A percentile compares a stretch with the other conserved stretches of the same genome.
These are phyloP conservation scores for Darevskia nairensis DNA, from an alignment of 2,797 vertebrate species.

Conservation along the genomic window DNA sequence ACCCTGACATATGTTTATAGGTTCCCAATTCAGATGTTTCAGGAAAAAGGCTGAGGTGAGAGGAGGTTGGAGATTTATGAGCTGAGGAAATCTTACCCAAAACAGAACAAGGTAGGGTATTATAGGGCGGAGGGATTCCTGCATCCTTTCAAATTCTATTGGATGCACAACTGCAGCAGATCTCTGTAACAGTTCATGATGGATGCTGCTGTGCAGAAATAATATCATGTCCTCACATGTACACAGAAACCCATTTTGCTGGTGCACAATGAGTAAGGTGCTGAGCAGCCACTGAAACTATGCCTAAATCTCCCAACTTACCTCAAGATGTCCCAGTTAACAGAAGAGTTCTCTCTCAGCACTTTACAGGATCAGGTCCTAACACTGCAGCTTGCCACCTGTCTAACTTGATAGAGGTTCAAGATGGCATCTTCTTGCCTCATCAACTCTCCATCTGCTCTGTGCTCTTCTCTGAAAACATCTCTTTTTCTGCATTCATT, in stretches of 20 bases:
- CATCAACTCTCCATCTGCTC: conserved; percentile 69
- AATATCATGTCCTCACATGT: too few relatives aligned
- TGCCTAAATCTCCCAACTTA: background rate
- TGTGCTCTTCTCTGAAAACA: conserved; percentile 45
- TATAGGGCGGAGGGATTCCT: too few relatives aligned
- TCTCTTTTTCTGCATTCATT: background rate
- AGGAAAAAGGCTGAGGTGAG: too few relatives aligned
- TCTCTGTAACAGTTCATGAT: too few relatives aligned
- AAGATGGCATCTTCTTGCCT: conserved; percentile 66
- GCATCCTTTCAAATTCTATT: too few relatives aligned
- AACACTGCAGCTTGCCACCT: conserved; percentile 58
- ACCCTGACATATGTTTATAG: too few relatives aligned
- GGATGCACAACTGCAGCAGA: too few relatives aligned
- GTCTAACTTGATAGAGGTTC: conserved; percentile 51
- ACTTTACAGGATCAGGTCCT: conserved; percentile 10
- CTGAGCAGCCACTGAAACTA: background rate
- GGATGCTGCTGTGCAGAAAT: too few relatives aligned
- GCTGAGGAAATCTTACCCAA: too few relatives aligned
- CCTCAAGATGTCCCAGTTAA: background rate
- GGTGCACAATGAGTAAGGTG: background rate
- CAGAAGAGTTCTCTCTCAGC: background rate
- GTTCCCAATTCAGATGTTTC: too few relatives aligned
- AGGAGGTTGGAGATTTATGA: too few relatives aligned
- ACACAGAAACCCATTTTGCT: background rate
- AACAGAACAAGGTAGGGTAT: too few relatives aligned